Evolutionary conservation across 2,888 invertebrate genomes (phyloP).

Genomic region (Lacanobia wlatinum): DNA sequence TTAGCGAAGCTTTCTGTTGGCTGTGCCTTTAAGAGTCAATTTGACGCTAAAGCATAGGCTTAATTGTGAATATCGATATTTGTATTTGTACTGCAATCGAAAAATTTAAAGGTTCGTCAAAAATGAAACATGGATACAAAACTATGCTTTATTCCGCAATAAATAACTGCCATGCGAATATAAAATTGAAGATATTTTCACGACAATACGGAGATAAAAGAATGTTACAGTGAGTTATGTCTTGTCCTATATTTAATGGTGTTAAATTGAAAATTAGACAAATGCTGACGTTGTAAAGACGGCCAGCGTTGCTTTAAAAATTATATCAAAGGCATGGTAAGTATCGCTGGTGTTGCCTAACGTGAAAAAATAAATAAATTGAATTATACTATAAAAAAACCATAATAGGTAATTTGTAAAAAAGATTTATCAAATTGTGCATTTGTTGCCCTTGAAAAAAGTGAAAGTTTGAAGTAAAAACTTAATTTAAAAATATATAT

Average conservation of each 20-base stretch:
- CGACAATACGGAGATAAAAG: constrained; percentile 1
- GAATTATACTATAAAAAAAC: not conserved
- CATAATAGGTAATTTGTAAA: not conserved
- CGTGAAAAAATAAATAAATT: not conserved
- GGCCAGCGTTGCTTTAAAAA: constrained; percentile 4
- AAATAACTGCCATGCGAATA: constrained; percentile 12
- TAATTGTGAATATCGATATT: constrained; percentile 37
- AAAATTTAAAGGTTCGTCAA: not conserved
- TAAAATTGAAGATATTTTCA: constrained; percentile 3
- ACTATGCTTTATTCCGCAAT: constrained; percentile 28
- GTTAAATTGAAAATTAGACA: constrained; percentile 1
- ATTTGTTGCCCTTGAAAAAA: not conserved
- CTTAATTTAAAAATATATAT: constrained; percentile 17
- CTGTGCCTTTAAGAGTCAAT: constrained; percentile 73
- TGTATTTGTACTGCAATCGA: constrained; percentile 8
- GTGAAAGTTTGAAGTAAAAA: not conserved
- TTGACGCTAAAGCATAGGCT: constrained; percentile 65
- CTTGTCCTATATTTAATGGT: not conserved
- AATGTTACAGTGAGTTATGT: not conserved
- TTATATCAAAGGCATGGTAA: not conserved
- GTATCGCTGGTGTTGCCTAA: not conserved
- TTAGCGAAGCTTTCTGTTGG: constrained; percentile 64
- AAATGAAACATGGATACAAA: constrained; percentile 30
- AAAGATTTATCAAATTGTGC: not conserved
- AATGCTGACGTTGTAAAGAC: not conserved